phyloP scores from a whole-genome alignment of 2,113 vertebrate species.

The Gorsachius goisagi region DNA sequence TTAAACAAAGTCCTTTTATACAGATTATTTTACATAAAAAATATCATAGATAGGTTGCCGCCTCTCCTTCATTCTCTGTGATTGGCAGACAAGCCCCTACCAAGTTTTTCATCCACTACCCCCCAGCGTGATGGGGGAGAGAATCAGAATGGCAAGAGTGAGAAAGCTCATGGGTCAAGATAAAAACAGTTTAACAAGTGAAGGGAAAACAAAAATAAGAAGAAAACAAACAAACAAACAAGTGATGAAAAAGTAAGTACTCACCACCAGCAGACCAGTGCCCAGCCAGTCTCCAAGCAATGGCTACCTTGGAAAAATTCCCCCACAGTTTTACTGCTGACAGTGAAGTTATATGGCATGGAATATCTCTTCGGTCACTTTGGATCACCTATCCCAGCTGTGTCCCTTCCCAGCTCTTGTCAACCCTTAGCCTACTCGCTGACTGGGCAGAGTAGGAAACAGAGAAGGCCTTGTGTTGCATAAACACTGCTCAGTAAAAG shows the following conservation, averaged over 20 bases:
- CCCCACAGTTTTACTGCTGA: background rate
- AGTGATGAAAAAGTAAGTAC: background rate
- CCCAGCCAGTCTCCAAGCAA: rapidly evolving
- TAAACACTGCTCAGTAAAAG: background rate
- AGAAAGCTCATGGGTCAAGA: background rate
- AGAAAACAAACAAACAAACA: background rate
- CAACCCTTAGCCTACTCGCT: rapidly evolving
- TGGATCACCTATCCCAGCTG: background rate
- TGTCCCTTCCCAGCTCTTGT: background rate
- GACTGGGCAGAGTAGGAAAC: background rate
- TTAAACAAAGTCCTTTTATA: background rate
- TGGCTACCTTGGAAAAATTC: background rate
- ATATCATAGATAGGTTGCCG: background rate
- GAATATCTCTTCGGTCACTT: background rate
- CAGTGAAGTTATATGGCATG: background rate
- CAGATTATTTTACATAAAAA: background rate
- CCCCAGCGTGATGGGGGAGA: rapidly evolving
- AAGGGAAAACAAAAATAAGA: background rate
- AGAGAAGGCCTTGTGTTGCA: background rate
- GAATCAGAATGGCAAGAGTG: background rate
- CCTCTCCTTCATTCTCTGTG: background rate
- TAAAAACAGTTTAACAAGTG: background rate
- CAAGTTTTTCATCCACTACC: rapidly evolving
- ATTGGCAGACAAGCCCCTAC: background rate
- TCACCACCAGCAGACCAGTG: background rate